These are phyloP conservation scores for Pongo pygmaeus DNA, from an alignment of 2,113 vertebrate species.

Conservation along the genomic window DNA sequence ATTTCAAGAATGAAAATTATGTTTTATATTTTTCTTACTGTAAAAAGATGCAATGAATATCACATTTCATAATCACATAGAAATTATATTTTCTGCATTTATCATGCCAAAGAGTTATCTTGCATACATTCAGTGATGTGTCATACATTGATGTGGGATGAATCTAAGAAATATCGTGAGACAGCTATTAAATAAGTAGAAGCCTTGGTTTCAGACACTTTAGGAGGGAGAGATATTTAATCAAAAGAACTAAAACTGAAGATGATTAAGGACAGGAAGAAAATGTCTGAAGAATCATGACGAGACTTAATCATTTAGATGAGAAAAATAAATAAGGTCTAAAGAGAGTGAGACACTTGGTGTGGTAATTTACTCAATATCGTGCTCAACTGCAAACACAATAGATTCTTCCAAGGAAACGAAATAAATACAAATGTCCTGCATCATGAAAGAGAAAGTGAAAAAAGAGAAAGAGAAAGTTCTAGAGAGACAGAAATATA, in stretches of 20 bases:
- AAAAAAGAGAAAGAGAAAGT: neutral
- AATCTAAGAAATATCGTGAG: neutral
- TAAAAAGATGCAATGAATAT: neutral
- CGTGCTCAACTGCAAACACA: neutral
- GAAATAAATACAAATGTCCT: neutral
- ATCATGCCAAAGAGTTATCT: neutral
- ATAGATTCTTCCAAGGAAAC: neutral
- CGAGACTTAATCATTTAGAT: neutral
- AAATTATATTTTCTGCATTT: neutral
- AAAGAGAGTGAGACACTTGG: neutral
- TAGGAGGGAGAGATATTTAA: neutral
- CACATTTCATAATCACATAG: neutral
- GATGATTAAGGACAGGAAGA: neutral
- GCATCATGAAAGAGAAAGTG: neutral
- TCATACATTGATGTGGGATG: neutral
- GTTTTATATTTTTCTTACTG: neutral
- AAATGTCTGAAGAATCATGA: neutral
- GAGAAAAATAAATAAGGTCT: neutral
- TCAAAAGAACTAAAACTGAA: neutral
- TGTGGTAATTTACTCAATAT: neutral
- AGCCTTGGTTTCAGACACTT: neutral
- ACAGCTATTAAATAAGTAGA: neutral
- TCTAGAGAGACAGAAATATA: neutral
- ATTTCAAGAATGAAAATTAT: neutral
- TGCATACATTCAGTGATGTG: neutral